Base-by-base conservation (phyloP, 1,140 invertebrate genomes). In the Mylabris phalerata region DNA sequence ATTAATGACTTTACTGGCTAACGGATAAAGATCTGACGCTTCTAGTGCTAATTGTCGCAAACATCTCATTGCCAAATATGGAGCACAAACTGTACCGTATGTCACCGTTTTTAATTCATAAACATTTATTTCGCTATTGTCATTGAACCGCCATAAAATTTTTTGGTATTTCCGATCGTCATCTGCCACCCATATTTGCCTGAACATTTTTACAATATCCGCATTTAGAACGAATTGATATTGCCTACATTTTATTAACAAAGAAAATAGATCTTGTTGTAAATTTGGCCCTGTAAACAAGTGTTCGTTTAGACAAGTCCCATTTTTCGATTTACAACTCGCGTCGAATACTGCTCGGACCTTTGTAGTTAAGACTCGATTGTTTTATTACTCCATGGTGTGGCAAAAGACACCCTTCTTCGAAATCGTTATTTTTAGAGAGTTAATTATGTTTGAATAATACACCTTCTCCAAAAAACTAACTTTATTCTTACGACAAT, bases 281-380 rank as follows among this genome's bases (percentile, higher is more conserved):
- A 78, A 49, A 50, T 70, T 69, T 4, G 76, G 74, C 10, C 75
- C 76, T 11, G 66, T 61, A 10, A 73, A 24, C 9, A 76, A 47
- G n/a, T 64, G 59, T n/a, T 75, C 69, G 59, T 77, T 78, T 13
- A 78, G 57, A 3, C 73, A 75, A 9, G 63, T 39, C 2, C 68
- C 69, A 45, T 67, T 72, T 1, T 44, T 24, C 0, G 43, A 44
- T 44, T 44, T 44, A 24, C n/a, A 11, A 44, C 43, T 44, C n/a
- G 4, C 43, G 19, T 44, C 43, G 9, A 44, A 44, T 44, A 44
- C 43, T 5, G 19, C 43, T 44, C 43, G 27, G 27, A 32, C 19
- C n/a, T 7, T 32, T 32, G 27, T 32, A 32, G 27, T 32, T n/a
- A 32, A 32, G 27, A 32, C 27, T 32, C 27, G 27, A 32, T 32